Conservation (phyloP, 2,113 vertebrate genomes). For the Casuarius casuarius region DNA sequence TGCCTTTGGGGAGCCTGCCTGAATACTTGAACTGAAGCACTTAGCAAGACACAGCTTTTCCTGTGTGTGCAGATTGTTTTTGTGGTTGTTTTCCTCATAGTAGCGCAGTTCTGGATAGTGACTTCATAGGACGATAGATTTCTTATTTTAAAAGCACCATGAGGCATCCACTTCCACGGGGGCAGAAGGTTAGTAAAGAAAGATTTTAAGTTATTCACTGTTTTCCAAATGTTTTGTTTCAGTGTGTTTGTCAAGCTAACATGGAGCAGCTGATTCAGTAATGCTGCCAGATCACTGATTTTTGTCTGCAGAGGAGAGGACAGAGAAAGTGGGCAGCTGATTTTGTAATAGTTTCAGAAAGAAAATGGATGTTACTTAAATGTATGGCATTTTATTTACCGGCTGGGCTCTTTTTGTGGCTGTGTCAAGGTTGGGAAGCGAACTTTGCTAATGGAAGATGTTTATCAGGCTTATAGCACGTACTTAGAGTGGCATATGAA, state of each 20-base stretch:
- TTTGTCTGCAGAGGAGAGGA: not conserved
- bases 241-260: not conserved
- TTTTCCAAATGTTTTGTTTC: not conserved
- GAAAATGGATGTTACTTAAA: not conserved
- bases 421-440: not conserved
- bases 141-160: conserved; percentile 33
- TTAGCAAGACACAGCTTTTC: not conserved
- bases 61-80: not conserved
- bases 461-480: not conserved
- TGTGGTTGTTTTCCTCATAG: not conserved
- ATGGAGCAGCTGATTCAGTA: not conserved
- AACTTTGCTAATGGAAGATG: not conserved
- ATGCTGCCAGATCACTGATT: not conserved
- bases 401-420: not conserved
- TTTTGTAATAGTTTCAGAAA: not conserved
- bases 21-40: not conserved
- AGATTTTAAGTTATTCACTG: not conserved
- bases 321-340: not conserved
- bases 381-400: not conserved
- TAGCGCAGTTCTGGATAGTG: not conserved
- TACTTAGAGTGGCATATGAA: fast-evolving
- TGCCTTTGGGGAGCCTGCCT: conserved; percentile 18
- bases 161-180: conserved; percentile 24
- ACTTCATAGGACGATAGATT: not conserved
- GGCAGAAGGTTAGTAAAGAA: conserved; percentile 74